Evolutionary conservation across 2,113 vertebrate genomes (phyloP).

Genomic region (Opisthocomus hoazin): DNA sequence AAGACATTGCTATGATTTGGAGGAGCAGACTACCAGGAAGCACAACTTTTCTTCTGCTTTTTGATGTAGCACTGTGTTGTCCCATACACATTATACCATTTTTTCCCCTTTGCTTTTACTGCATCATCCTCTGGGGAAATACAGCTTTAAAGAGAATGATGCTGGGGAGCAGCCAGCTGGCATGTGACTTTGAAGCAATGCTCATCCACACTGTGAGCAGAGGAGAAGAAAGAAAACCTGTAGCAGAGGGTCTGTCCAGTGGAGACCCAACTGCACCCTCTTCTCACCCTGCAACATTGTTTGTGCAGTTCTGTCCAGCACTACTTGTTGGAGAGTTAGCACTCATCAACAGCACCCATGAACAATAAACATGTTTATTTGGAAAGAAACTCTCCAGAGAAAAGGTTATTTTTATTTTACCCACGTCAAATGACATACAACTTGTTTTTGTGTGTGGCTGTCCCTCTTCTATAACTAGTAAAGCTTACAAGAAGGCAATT

Average conservation of each 20-base stretch:
- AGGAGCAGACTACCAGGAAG: neutral
- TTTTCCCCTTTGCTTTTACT: neutral
- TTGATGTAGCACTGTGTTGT: neutral
- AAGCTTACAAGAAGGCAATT: neutral
- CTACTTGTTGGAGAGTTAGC: neutral
- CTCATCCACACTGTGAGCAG: neutral
- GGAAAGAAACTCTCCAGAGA: neutral
- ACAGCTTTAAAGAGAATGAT: neutral
- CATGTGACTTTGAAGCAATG: neutral
- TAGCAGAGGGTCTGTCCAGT: neutral
- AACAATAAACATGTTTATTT: neutral
- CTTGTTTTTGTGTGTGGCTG: neutral
- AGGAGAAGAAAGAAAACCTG: neutral
- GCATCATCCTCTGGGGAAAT: neutral
- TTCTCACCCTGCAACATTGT: neutral
- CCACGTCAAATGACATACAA: fast-evolving
- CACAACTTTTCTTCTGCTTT: neutral
- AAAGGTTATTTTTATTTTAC: neutral
- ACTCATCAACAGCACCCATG: neutral
- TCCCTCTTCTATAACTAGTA: neutral
- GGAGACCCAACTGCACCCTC: neutral
- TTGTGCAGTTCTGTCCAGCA: neutral
- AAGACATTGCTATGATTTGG: neutral
- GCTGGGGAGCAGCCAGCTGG: neutral
- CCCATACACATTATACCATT: neutral